These are phyloP conservation scores for Luffia ferchaultella DNA, from an alignment of 2,888 invertebrate species.

Conservation along the genomic window DNA sequence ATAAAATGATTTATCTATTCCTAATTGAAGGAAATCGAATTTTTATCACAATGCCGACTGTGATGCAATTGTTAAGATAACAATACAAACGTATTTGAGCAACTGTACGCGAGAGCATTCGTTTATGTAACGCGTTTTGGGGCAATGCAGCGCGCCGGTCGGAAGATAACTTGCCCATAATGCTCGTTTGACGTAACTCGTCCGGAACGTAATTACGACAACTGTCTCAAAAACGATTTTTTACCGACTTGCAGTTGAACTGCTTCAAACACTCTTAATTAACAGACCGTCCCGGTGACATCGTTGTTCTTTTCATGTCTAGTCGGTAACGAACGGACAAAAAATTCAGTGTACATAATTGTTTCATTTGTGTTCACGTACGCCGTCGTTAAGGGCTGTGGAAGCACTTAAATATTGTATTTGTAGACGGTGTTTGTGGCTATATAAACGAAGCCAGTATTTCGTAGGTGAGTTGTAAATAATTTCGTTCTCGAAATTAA, in stretches of 20 bases:
- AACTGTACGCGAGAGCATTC: slow-evolving; percentile 21
- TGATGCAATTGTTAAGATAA: slow-evolving; percentile 20
- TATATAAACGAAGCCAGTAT: too few relatives aligned
- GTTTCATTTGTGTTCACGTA: too few relatives aligned
- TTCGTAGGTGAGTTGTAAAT: too few relatives aligned
- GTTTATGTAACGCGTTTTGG: slow-evolving; percentile 29
- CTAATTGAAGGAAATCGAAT: slow-evolving; percentile 21
- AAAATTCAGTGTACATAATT: too few relatives aligned
- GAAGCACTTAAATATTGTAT: too few relatives aligned
- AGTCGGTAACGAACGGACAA: too few relatives aligned
- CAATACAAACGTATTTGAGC: slow-evolving; percentile 30
- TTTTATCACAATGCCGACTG: slow-evolving; percentile 14
- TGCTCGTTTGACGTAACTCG: not conserved
- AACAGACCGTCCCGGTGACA: too few relatives aligned
- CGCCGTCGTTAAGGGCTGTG: too few relatives aligned
- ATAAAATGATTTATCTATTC: slow-evolving; percentile 10
- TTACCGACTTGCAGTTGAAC: not conserved
- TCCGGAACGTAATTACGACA: not conserved
- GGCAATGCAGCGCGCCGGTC: slow-evolving; percentile 15
- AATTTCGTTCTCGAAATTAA: too few relatives aligned
- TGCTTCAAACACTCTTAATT: not conserved
- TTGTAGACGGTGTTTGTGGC: too few relatives aligned
- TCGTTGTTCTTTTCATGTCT: too few relatives aligned
- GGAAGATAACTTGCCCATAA: slow-evolving; percentile 5
- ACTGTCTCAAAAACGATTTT: not conserved